Evolutionary conservation across 2,797 vertebrate genomes (phyloP), one percentile per base, ranked within the genome.

Genomic region (Pangasius sanitwongsei): DNA sequence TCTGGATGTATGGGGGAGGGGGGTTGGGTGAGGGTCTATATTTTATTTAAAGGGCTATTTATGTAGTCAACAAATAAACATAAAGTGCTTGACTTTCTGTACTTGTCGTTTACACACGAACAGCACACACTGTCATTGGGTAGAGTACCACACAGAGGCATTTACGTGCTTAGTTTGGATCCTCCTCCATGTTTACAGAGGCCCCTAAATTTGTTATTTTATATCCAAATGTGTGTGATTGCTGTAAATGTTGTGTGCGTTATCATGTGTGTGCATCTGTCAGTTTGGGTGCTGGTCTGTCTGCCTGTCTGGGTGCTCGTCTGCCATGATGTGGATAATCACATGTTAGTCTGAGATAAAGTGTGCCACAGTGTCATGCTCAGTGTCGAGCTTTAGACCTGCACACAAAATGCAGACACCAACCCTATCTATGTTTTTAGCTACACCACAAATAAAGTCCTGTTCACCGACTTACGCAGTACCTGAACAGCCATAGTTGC

Each of bases 261-360:
- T 83, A 83, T 83, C 81, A 83, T 63, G 82, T 84, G 28, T n/a
- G n/a, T 83, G 25, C 59, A 4, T 83, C 37, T 65, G 75, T 57
- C 20, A 31, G 37, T 59, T 37, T 87, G 77, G 13, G 8, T 59
- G 37, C 13, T 23, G 13, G 50, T 69, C 57, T 65, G 28, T 48
- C 12, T 65, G 8, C 4, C 16, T 63, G 41, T 57, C 41, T 75
- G 13, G n/a, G 3, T 82, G 82, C 59, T 6, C 48, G 86, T 55
- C 70, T 87, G 69, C 59, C 50, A 41, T 53, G 82, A 72, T 72
- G 63, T 87, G 31, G 72, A 77, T 87, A 87, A 89, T 55, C 86
- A 70, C 57, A 53, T 34, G 86, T 81, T 80, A 48, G 23, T 69
- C 82, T 85, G 23, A 89, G 86, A 85, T 87, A 89, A 84, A 25